Evolutionary conservation across 2,797 vertebrate species (phyloP), one percentile per base, ranked within the genome.

Genomic region (Salarias fasciatus): DNA sequence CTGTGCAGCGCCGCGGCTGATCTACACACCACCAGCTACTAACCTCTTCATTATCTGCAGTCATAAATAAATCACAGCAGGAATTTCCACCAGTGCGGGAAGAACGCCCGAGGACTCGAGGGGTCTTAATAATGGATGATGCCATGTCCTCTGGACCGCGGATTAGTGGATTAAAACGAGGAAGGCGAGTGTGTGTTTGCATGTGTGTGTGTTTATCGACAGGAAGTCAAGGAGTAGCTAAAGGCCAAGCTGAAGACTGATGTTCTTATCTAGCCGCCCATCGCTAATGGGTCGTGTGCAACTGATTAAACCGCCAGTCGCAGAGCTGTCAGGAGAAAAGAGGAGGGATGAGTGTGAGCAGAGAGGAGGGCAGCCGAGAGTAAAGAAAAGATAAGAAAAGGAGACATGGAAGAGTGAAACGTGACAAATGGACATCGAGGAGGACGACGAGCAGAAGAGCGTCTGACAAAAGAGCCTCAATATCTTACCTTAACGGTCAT

Each of bases 401-500:
- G 5, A 28, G 31, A 24, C 24, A 3, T 5, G 37, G 12, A 62
- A 24, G 24, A 24, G 18, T 24, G 18, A 24, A 24, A 24, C 24
- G 3, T 24, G 18, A 24, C 24, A 24, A 24, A 24, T 24, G 18
- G 3, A 24, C 18, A 2, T 24, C 18, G 24, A 24, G 18, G 18
- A 24, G 18, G 24, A 24, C 24, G 18, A 24, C 2, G 24, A 24
- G 3, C 18, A 24, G 18, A 24, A 24, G 18, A 2, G 2, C 24
- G 18, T 24, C 24, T 18, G 13, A 31, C 31, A 0, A 35, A 10
- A 42, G 6, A 4, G 1, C 1, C 9, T 35, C 5, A 5, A 3
- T 0, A 0, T 29, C 60, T 91, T 93, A 97, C 97, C 96, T 99
- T 99, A 43, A 99, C 85, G 1, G 96, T 98, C 97, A 99, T 99